Evolutionary conservation across 1,140 invertebrate genomes (phyloP), one percentile per base, ranked within the genome.

Genomic region (Aphelenchoides avenae): DNA sequence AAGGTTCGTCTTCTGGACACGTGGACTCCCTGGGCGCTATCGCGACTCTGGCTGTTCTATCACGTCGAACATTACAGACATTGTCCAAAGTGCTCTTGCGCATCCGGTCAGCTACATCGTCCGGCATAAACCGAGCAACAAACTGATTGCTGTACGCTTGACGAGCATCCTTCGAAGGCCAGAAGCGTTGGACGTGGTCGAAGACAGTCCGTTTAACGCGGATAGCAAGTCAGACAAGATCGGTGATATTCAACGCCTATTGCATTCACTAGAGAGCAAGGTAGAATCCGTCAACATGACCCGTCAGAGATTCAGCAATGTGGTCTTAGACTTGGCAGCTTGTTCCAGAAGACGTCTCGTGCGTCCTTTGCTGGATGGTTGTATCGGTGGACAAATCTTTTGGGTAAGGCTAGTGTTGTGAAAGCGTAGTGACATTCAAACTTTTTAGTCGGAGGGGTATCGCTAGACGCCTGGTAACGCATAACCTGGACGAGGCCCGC

Each of bases 241-340:
- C 29, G 22, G 9, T 33, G 33, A 53, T 27, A 64, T 61, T 20
- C 31, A 61, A 31, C 29, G 39, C 30, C 13, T 36, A 20, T 18
- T 61, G 22, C 40, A 60, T 18, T 15, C 46, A 6, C 40, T 61
- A 15, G 58, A 61, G 29, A 18, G 6, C n/a, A 60, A 55, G 30
- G 20, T 29, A 24, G 15, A 29, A 11, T 22, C 6, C 57, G 13
- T 56, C 7, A 49, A 49, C 7, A 55, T 64, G 29, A 44, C 39
- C 39, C 13, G 13, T 31, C 37, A 36, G 37, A 44, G 13, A 51
- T 15, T 22, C n/a, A 18, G 24, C 52, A 3, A 11, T 27, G 22
- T 50, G 22, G 13, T 41, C 62, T 65, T 27, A 64, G 61, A 58
- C 40, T n/a, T 64, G 61, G 61, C 30, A 65, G 5, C 20, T 64